phyloP scores from a whole-genome alignment of 2,797 vertebrate species.

The Taenioides sp. region DNA sequence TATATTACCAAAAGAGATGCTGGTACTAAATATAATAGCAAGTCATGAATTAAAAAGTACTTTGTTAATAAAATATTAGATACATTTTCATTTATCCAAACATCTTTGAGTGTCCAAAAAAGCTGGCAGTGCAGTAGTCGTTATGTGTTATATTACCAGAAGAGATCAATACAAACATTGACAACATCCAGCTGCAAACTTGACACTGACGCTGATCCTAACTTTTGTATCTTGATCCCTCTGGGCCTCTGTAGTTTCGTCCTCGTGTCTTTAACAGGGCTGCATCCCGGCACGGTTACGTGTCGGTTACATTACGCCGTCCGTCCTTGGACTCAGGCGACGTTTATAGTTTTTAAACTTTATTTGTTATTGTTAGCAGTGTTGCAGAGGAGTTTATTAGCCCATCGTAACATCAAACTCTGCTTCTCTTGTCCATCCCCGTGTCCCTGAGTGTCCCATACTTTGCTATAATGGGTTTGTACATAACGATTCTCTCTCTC shows the following conservation, averaged over 20 bases:
- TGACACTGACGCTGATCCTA: not conserved
- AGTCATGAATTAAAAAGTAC: too few species aligned
- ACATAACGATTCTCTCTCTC: slow-evolving; percentile 1
- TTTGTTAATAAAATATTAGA: too few species aligned
- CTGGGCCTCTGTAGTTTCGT: not conserved
- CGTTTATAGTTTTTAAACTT: slow-evolving; percentile 9
- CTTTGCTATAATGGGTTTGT: not conserved
- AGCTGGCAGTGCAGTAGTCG: too few species aligned
- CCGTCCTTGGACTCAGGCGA: slow-evolving; percentile 2
- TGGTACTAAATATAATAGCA: too few species aligned
- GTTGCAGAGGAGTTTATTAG: slow-evolving; percentile 6
- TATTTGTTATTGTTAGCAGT: slow-evolving; percentile 7
- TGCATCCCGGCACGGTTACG: not conserved
- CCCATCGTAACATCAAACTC: not conserved
- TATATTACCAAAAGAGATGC: too few species aligned
- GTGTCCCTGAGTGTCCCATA: slow-evolving; percentile 2
- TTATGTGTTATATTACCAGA: too few species aligned
- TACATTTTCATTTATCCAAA: too few species aligned
- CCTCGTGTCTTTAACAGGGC: not conserved
- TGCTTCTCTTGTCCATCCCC: not conserved
- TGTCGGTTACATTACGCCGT: not conserved
- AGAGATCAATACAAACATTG: not conserved
- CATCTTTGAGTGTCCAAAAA: too few species aligned
- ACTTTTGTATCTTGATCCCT: too few species aligned
- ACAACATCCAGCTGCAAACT: not conserved